Base-by-base conservation (phyloP, 2,888 invertebrate genomes). In the Pseudococcus longispinus region DNA sequence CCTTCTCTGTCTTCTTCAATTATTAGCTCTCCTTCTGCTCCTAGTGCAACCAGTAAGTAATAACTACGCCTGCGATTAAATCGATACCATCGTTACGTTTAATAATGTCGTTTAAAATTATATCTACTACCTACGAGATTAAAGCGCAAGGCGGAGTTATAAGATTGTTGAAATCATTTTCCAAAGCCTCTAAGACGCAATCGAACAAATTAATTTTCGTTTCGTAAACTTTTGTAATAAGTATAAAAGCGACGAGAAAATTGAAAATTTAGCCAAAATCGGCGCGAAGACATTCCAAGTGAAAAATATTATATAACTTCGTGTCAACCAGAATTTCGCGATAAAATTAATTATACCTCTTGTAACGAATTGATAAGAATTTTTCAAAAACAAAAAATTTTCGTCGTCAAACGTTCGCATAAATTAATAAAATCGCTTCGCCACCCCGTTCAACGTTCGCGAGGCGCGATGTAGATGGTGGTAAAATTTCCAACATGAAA, bases 1-100 rank as follows among this genome's bases (percentile, higher is more conserved):
- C 94, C 94, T 90, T 96, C 96, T 46, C 95, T 92, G 90, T 96
- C 96, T 91, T 97, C 97, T 91, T 96, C 95, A 89, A 97, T 94
- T 88, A 95, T 94, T 77, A 97, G 91, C 90, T 95, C 95, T 1
- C 96, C 96, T 89, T 96, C 96, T 87, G 94, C 94, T 83, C 95
- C 96, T 87, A 97, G 93, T 13, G 95, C 96, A 23, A 97, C 94
- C 88, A 96, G 91, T 29, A 97, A 92, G 89, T 96, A 96, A 90
- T 96, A 97, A 90, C 95, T 96, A 88, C 96, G 94, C 89, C 95
- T 95, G 89, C 88, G 91, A 89, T 89, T 42, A 60, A 70, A 84
- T 65, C 70, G 70, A 70, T 70, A 70, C 29, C 29, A 29, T 29
- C 18, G 70, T 70, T 70, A 70, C 11, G 18, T 70, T 70, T 70